Evolutionary conservation across 2,113 vertebrate species (phyloP).

Genomic region (Panthera uncia): DNA sequence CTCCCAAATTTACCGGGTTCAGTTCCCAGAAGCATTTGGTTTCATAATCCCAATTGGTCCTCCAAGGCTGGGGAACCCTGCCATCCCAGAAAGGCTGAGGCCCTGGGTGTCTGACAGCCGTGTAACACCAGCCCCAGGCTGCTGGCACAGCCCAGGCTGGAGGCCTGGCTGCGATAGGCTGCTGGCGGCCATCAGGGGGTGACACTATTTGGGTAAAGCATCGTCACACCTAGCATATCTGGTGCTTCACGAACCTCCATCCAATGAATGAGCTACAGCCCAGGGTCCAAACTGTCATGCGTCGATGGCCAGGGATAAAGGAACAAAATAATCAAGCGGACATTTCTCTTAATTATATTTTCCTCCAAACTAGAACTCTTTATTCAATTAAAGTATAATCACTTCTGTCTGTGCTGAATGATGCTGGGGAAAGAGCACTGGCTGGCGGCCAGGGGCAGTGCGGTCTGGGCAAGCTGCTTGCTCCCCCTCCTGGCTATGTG

Average conservation of each 20-base stretch:
- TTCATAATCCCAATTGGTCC: neutral
- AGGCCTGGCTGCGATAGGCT: accelerated
- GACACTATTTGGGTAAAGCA: accelerated
- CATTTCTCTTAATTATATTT: neutral
- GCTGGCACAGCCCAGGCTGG: neutral
- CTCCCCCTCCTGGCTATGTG: neutral
- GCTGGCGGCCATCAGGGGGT: neutral
- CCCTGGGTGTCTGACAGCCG: neutral
- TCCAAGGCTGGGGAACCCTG: neutral
- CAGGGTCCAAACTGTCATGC: accelerated
- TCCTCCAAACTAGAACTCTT: neutral
- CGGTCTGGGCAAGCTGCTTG: neutral
- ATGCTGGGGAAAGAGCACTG: neutral
- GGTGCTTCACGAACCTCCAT: neutral
- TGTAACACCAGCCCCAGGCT: neutral
- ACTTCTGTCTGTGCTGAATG: neutral
- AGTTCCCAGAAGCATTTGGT: neutral
- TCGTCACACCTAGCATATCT: accelerated
- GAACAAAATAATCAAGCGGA: neutral
- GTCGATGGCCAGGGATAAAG: neutral
- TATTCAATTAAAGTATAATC: neutral
- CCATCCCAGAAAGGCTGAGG: neutral
- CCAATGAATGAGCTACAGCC: neutral
- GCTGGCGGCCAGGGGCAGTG: neutral
- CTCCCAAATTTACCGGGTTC: neutral